Conservation (phyloP, 2,113 vertebrate genomes). For the Callipepla californica region DNA sequence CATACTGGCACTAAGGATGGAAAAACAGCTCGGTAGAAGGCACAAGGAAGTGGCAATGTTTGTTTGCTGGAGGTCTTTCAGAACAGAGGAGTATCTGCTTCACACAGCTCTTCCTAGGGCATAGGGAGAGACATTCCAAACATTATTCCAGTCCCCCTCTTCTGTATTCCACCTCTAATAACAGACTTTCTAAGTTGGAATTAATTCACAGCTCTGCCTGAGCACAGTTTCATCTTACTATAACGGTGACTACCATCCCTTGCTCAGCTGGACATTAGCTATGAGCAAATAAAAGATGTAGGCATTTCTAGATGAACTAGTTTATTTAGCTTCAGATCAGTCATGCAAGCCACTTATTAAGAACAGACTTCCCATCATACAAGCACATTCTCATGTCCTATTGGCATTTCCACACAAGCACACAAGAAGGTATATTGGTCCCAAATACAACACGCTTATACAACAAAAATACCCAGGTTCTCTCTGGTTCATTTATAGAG, state of each 20-base stretch:
- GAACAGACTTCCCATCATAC: slow-evolving; percentile 31
- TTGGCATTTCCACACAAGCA: slow-evolving; percentile 20
- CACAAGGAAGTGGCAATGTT: neutral
- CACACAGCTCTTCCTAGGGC: rapidly evolving
- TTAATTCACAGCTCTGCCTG: neutral
- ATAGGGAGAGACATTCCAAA: neutral
- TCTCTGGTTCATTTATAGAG: slow-evolving; percentile 22
- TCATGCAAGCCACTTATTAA: slow-evolving; percentile 68
- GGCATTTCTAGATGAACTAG: slow-evolving; percentile 28
- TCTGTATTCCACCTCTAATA: neutral
- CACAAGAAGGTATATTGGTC: slow-evolving; percentile 5
- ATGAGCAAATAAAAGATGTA: slow-evolving; percentile 40
- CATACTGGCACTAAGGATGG: neutral
- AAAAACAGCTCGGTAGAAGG: neutral
- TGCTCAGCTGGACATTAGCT: neutral
- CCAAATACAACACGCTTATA: neutral
- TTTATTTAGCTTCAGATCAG: slow-evolving; percentile 71
- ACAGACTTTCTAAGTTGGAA: neutral
- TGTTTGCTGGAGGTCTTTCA: neutral
- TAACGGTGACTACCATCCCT: neutral
- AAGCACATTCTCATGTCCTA: slow-evolving; percentile 23
- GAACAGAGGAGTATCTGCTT: neutral
- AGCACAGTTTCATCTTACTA: neutral
- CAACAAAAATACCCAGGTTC: neutral
- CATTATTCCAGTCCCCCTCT: neutral